These are phyloP conservation scores for Anorthoa munda DNA, from an alignment of 2,888 invertebrate genomes.

Conservation along the genomic window DNA sequence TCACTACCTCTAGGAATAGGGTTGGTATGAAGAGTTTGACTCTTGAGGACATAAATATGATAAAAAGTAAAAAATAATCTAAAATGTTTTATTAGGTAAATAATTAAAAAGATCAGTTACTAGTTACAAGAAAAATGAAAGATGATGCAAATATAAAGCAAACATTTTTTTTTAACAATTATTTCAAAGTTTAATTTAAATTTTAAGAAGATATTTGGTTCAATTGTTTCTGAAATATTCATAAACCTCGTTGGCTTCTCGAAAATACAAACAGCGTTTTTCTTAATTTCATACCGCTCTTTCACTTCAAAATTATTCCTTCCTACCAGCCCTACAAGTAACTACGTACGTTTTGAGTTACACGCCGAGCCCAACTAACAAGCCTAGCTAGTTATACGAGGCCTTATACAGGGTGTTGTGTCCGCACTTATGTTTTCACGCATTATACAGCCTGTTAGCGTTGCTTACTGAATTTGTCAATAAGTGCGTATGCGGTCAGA, in stretches of 20 bases:
- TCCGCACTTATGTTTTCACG: constrained; percentile 63
- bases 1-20: constrained; percentile 39
- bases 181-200: no score
- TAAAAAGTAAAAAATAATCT: not conserved
- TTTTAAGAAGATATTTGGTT: not conserved
- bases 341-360: constrained; percentile 74
- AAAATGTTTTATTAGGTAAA: not conserved
- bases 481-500: constrained; percentile 58
- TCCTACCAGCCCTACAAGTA: constrained; percentile 48
- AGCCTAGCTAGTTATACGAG: constrained; percentile 70
- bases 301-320: not conserved
- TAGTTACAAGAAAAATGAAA: no score
- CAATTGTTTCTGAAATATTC: not conserved
- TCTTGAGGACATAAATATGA: not conserved
- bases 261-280: not conserved
- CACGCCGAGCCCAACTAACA: constrained; percentile 73
- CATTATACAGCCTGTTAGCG: constrained; percentile 65
- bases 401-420: constrained; percentile 69
- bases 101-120: not conserved
- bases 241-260: not conserved
- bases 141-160: no score
- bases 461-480: constrained; percentile 65
- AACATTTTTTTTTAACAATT: rapidly evolving
- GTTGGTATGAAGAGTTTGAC: constrained; percentile 24
- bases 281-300: not conserved